Conservation (phyloP, 2,113 vertebrate species). For the Thalassarche chlororhynchos region DNA sequence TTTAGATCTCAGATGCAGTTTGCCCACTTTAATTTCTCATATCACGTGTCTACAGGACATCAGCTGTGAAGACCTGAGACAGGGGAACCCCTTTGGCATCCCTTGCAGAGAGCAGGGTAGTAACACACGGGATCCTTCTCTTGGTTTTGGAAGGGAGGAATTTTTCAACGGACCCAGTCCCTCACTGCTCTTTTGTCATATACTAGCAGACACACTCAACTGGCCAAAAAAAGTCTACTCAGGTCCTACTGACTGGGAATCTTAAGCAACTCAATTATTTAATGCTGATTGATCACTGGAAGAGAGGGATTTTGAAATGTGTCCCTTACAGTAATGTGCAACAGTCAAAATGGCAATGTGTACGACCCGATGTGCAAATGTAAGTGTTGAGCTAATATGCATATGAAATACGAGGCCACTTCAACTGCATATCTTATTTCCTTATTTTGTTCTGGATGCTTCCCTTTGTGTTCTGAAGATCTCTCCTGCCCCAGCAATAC, state of each 20-base stretch:
- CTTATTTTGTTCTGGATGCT: background rate
- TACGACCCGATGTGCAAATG: rapidly evolving
- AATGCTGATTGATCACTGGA: background rate
- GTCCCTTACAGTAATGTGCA: background rate
- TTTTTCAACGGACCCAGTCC: background rate
- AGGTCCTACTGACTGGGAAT: background rate
- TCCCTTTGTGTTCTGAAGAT: background rate
- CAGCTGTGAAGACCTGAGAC: background rate
- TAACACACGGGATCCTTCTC: background rate
- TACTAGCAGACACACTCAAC: background rate
- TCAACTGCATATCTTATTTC: background rate
- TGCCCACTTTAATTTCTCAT: background rate
- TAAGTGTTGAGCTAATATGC: background rate
- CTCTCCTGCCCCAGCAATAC: background rate
- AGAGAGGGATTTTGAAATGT: background rate
- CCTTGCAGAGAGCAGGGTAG: background rate
- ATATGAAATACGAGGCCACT: background rate
- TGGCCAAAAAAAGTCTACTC: background rate
- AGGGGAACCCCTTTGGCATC: background rate
- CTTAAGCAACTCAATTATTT: background rate
- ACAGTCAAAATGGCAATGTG: background rate
- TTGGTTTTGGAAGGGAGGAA: background rate
- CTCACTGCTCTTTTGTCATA: background rate
- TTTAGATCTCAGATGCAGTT: background rate
- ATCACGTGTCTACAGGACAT: background rate